Evolutionary conservation across 2,888 invertebrate genomes (phyloP).

Genomic region (Epinotia bilunana): DNA sequence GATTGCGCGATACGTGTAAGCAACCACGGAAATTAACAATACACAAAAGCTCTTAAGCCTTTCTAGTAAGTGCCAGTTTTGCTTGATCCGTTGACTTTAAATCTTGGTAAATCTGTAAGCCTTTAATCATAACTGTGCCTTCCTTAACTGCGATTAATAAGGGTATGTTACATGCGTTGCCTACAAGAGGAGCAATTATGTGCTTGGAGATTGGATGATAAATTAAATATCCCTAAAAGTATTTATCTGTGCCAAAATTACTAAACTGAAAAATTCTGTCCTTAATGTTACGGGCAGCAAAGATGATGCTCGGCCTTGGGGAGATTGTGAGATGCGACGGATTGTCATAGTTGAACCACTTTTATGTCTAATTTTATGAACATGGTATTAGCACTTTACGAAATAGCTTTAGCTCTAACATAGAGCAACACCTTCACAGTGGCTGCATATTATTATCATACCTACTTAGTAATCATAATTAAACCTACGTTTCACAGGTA

Average conservation of each 20-base stretch:
- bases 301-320: background rate
- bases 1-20: slow-evolving; percentile 57
- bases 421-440: background rate
- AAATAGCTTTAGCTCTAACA: background rate
- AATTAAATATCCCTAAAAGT: slow-evolving; percentile 18
- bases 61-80: slow-evolving; percentile 32
- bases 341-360: background rate
- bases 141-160: slow-evolving; percentile 37
- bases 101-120: slow-evolving; percentile 21
- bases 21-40: slow-evolving; percentile 45
- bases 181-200: slow-evolving; percentile 22
- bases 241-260: background rate
- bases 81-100: background rate
- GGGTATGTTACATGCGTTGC: slow-evolving; percentile 18
- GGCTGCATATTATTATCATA: no score
- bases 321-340: background rate
- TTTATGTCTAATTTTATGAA: no score
- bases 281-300: no score
- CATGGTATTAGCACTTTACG: no score
- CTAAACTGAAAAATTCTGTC: no score
- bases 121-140: slow-evolving; percentile 31
- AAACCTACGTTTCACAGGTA: no score
- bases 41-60: slow-evolving; percentile 52
- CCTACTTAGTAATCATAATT: no score
- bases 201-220: slow-evolving; percentile 23